These are phyloP conservation scores for Mizuhopecten yessoensis DNA, from an alignment of 1,140 invertebrate species.

Conservation along the genomic window DNA sequence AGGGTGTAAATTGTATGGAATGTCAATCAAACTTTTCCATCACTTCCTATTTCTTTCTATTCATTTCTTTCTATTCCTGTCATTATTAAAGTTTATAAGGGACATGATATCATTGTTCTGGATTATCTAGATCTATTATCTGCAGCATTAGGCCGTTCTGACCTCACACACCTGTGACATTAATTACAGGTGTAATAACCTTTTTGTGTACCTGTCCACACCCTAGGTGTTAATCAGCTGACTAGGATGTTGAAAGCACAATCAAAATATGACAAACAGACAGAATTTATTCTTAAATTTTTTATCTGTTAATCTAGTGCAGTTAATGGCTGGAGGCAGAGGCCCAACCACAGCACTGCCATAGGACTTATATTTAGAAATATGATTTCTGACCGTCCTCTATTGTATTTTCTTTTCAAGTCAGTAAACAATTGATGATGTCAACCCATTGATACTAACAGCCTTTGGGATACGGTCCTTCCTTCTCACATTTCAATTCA, in stretches of 20 bases:
- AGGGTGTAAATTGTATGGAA: no score
- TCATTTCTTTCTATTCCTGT: not conserved
- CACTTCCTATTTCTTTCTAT: not conserved
- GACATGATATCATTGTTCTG: not conserved
- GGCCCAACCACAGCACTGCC: not conserved
- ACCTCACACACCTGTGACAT: not conserved
- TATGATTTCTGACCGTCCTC: not conserved
- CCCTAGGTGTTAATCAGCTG: not conserved
- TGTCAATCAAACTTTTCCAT: not conserved
- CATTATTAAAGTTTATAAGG: not conserved
- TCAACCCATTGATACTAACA: not conserved
- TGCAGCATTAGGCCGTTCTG: not conserved
- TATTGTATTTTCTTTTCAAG: not conserved
- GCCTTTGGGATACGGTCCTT: not conserved
- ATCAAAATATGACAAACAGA: not conserved
- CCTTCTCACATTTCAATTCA: no score
- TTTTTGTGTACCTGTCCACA: constrained; percentile 22
- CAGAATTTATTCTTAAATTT: not conserved
- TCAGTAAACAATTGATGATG: not conserved
- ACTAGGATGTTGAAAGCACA: not conserved
- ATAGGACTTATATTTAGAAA: not conserved
- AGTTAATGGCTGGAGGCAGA: not conserved
- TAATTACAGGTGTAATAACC: constrained; percentile 21
- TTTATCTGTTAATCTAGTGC: not conserved
- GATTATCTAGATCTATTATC: not conserved